Base-by-base conservation (phyloP, 2,888 invertebrate genomes). In the Limnephilus rhombicus region DNA sequence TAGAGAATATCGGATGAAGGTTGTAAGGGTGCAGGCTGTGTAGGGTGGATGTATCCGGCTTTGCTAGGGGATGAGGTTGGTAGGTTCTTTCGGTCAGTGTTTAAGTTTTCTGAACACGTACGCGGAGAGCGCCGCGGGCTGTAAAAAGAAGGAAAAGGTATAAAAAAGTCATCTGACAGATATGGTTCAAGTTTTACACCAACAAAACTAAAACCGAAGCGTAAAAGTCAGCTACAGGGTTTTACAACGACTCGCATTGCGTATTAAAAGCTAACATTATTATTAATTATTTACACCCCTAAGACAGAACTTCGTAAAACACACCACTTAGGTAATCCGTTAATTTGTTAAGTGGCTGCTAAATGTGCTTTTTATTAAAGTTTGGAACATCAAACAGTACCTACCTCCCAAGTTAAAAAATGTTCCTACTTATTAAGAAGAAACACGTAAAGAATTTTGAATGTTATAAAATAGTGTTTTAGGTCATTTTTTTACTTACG, bases 41-140 rank as follows among this genome's bases (percentile, higher is more conserved):
- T 24, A 9, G 68, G 68, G 68, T n/a, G 9, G 68, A 7, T n/a
- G 68, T 68, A 68, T 68, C 68, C 68, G n/a, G 68, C 68, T 68
- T 7, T 9, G n/a, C 68, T 9, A 68, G 68, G 68, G 24, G n/a
- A 9, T n/a, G 24, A 24, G 68, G 5, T 3, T 15, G 68, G 68
- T 18, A 68, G 68, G 41, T 85, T 85, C 53, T 85, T n/a, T 45
- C 34, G 85, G 85, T 41, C 86, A 86, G 80, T 80, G 86, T 68
- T 90, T 68, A 29, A 89, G 91, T 80, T 92, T 93, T 93, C 93
- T 7, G 80, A 90, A 53, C 93, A 93, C 93, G 93, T 93, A 82
- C 82, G 91, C 85, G 90, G 53, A 86, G 91, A 92, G 89, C 92
- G 91, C 45, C 85, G 80, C 85, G 93, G 82, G 89, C 92, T 91